phyloP scores from a whole-genome alignment of 2,113 vertebrate genomes.

The Triplophysa dalaica region DNA sequence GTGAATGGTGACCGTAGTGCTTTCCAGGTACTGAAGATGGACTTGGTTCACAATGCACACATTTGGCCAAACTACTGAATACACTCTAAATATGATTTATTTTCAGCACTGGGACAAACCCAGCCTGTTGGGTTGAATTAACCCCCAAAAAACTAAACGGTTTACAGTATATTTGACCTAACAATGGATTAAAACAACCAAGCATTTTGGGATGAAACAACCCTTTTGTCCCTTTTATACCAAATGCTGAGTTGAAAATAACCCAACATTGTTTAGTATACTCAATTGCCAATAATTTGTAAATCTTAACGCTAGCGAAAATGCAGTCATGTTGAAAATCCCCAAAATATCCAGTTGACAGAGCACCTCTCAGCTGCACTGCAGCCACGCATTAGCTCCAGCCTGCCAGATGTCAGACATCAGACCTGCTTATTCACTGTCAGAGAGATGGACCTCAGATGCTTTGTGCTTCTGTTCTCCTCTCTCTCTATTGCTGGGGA shows the following conservation, averaged over 20 bases:
- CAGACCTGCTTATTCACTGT: constrained; percentile 54
- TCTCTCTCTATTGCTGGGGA: constrained; percentile 34
- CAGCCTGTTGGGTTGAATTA: no score
- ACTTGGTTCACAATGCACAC: background rate
- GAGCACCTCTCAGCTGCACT: constrained; percentile 32
- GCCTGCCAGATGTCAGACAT: constrained; percentile 49
- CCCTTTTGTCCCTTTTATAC: no score
- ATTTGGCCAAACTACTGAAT: background rate
- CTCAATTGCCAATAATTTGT: background rate
- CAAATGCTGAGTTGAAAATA: no score
- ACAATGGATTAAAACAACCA: no score
- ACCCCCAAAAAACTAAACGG: no score
- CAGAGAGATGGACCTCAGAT: constrained; percentile 37
- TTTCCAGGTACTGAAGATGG: no score
- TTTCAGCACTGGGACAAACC: no score
- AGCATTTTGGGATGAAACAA: no score
- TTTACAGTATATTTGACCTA: no score
- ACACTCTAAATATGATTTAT: no score
- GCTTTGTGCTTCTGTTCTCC: constrained; percentile 35
- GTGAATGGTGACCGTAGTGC: no score
- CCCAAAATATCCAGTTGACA: constrained; percentile 20
- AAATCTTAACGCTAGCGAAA: background rate
- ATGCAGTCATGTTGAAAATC: constrained; percentile 29
- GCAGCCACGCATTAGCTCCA: constrained; percentile 49
- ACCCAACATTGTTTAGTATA: no score